A percentile compares a stretch with the other conserved stretches of the same genome.
Conservation (phyloP, 1,140 invertebrate species). For the Nebria ingens region DNA sequence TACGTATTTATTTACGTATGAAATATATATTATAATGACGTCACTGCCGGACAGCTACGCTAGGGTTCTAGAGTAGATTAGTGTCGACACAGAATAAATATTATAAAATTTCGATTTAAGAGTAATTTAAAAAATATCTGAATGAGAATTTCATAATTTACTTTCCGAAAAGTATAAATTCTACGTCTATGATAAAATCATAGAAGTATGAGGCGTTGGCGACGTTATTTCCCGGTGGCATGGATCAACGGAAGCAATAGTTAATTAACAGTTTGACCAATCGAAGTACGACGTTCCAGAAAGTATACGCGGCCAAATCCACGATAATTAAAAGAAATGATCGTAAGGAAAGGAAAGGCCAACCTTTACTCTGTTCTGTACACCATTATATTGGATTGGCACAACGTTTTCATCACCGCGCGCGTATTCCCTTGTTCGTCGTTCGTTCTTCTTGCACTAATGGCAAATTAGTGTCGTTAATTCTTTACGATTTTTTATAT, state of each 20-base stretch:
- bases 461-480: background rate
- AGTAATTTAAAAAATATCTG: background rate
- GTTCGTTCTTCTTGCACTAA: background rate
- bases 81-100: no score
- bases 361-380: background rate
- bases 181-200: background rate
- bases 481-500: no score
- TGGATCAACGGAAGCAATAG: background rate
- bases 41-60: no score
- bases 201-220: background rate
- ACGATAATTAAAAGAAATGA: constrained; percentile 7
- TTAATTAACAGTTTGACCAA: background rate
- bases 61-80: background rate
- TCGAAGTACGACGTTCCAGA: background rate
- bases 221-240: no score
- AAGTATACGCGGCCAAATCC: background rate
- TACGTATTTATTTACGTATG: no score
- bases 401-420: no score
- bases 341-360: background rate
- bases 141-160: background rate
- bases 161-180: background rate
- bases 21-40: no score
- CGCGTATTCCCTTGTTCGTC: background rate
- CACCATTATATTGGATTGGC: background rate
- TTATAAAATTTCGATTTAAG: background rate